Evolutionary conservation across 2,113 vertebrate genomes (phyloP).

Genomic region (Salvelinus fontinalis): DNA sequence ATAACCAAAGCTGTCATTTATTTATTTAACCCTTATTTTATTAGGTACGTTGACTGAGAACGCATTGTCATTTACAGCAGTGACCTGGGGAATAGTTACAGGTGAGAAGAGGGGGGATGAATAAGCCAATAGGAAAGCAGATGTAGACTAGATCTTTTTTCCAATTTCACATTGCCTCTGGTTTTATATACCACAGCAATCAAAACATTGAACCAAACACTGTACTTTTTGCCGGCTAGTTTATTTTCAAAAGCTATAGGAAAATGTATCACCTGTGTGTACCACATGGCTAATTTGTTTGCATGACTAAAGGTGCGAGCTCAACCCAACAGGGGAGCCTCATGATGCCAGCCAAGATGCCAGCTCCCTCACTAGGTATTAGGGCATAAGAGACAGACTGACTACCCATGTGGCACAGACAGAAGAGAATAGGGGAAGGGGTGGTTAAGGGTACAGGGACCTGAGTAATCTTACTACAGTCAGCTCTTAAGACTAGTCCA

Average conservation of each 20-base stretch:
- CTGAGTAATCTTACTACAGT: constrained; percentile 32
- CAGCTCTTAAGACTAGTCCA: constrained; percentile 23
- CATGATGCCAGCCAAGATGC: neutral
- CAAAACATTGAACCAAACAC: constrained; percentile 23
- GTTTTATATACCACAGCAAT: constrained; percentile 42
- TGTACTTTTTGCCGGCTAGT: constrained; percentile 46
- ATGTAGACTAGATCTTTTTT: constrained; percentile 29
- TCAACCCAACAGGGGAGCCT: constrained; percentile 1
- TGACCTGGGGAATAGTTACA: too few species aligned
- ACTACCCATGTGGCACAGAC: constrained; percentile 26
- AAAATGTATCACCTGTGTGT: constrained; percentile 40
- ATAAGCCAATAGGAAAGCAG: constrained; percentile 10
- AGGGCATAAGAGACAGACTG: constrained; percentile 28
- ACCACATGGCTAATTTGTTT: constrained; percentile 26
- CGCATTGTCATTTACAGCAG: too few species aligned
- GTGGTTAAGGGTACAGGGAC: constrained; percentile 35
- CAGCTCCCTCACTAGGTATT: constrained; percentile 36
- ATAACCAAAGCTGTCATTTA: constrained; percentile 24
- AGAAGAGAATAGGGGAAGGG: constrained; percentile 28
- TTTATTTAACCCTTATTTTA: too few species aligned
- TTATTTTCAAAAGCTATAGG: constrained; percentile 26
- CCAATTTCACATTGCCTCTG: constrained; percentile 25
- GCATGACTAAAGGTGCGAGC: constrained; percentile 43
- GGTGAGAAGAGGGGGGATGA: too few species aligned
- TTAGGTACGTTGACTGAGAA: too few species aligned